A percentile compares a stretch with the other conserved stretches of the same genome.
phyloP scores from a whole-genome alignment of 2,888 invertebrate genomes.

The Neria commutata region DNA sequence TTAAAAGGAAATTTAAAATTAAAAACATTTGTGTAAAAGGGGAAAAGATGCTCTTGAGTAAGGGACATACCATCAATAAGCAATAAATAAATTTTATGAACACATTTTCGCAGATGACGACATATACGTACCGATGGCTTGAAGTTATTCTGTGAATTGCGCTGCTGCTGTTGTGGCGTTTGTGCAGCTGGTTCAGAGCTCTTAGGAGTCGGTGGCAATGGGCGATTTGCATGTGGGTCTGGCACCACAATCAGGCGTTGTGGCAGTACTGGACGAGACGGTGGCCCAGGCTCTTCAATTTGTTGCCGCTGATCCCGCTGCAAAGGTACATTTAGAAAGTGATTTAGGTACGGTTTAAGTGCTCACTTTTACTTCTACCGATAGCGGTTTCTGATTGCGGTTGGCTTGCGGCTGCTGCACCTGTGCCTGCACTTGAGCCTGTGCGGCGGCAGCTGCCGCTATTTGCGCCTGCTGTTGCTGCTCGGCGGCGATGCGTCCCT shows the following conservation, averaged over 20 bases:
- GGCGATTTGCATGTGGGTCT: conserved; percentile 72
- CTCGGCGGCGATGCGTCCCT: conserved; percentile 70
- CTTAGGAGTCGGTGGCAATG: conserved; percentile 61
- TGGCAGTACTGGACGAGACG: conserved; percentile 86
- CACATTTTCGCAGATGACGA: too few relatives aligned
- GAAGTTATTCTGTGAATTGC: conserved; percentile 84
- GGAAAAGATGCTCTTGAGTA: conserved; percentile 51
- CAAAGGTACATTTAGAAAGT: conserved; percentile 15
- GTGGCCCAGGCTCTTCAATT: conserved; percentile 83
- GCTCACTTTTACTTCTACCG: too few relatives aligned
- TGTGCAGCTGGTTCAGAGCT: conserved; percentile 55
- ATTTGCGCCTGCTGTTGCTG: conserved; percentile 67
- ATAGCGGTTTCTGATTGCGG: conserved; percentile 63
- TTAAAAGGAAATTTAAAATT: conserved; percentile 38
- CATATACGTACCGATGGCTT: conserved; percentile 79
- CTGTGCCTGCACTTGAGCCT: conserved; percentile 41
- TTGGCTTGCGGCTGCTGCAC: conserved; percentile 67
- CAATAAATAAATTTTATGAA: too few relatives aligned
- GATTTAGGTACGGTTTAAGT: too few relatives aligned
- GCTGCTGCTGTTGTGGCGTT: conserved; percentile 72
- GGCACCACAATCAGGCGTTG: conserved; percentile 91
- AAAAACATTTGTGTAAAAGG: conserved; percentile 64
- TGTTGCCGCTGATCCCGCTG: conserved; percentile 58
- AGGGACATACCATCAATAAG: too few relatives aligned
- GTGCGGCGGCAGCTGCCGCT: conserved; percentile 35